phyloP scores from a whole-genome alignment of 2,888 invertebrate genomes.

The Drosophila borborema region DNA sequence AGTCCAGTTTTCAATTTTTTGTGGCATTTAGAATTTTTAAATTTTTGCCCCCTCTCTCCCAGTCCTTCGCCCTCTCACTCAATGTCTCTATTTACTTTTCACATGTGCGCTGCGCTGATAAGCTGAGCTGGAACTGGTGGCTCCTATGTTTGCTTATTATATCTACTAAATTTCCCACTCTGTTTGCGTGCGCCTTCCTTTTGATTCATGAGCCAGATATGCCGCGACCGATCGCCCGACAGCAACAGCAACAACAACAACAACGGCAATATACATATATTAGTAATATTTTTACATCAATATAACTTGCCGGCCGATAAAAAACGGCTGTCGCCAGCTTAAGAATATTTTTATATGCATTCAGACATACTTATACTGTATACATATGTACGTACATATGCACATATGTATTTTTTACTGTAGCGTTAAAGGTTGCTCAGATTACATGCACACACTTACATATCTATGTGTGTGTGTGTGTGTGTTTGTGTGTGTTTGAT shows the following conservation, averaged over 20 bases:
- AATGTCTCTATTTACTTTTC: slow-evolving; percentile 57
- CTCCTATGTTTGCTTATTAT: slow-evolving; percentile 46
- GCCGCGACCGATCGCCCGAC: slow-evolving; percentile 19
- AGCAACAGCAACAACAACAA: slow-evolving; percentile 30
- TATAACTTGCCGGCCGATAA: slow-evolving; percentile 48
- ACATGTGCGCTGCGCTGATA: slow-evolving; percentile 53
- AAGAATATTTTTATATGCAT: slow-evolving; percentile 29
- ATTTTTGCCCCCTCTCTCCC: slow-evolving; percentile 1
- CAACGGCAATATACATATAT: slow-evolving; percentile 58
- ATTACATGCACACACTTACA: slow-evolving; percentile 36
- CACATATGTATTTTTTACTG: background rate
- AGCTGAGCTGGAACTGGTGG: slow-evolving; percentile 33
- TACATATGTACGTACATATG: background rate
- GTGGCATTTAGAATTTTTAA: slow-evolving; percentile 10
- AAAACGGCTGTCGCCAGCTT: slow-evolving; percentile 61
- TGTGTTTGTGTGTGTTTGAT: background rate
- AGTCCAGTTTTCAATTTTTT: slow-evolving; percentile 46
- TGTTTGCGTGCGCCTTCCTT: slow-evolving; percentile 15
- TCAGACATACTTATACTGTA: background rate
- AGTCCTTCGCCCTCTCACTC: background rate
- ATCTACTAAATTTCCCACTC: slow-evolving; percentile 27
- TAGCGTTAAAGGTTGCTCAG: slow-evolving; percentile 43
- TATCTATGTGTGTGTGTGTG: background rate
- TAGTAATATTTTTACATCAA: slow-evolving; percentile 47
- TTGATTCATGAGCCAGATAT: slow-evolving; percentile 55